phyloP scores from a whole-genome alignment of 2,888 invertebrate genomes.

The Sialis fuliginosa region DNA sequence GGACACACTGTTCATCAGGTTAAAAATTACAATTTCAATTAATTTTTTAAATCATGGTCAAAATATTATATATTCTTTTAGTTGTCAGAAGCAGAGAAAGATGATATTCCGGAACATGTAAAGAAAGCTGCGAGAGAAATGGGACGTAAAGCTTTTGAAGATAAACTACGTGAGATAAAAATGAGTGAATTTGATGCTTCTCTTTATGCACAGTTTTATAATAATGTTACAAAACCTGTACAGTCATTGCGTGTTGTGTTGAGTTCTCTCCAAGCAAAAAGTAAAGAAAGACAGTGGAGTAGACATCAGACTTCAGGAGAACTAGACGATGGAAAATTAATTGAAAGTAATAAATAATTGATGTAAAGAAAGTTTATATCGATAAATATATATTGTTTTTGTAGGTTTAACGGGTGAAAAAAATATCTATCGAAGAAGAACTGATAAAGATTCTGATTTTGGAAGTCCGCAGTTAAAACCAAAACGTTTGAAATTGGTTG shows the following conservation, averaged over 20 bases:
- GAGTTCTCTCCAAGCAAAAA: slow-evolving; percentile 77
- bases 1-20: slow-evolving; percentile 87
- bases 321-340: slow-evolving; percentile 83
- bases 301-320: slow-evolving; percentile 91
- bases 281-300: slow-evolving; percentile 86
- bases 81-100: slow-evolving; percentile 77
- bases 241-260: slow-evolving; percentile 72
- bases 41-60: neutral
- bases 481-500: slow-evolving; percentile 67
- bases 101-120: slow-evolving; percentile 76
- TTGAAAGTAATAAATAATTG: slow-evolving; percentile 48
- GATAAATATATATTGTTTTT: slow-evolving; percentile 3
- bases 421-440: slow-evolving; percentile 69
- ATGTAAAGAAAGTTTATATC: neutral
- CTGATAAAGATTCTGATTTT: slow-evolving; percentile 73
- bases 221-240: slow-evolving; percentile 65
- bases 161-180: slow-evolving; percentile 73
- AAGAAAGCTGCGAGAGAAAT: slow-evolving; percentile 82
- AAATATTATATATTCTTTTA: slow-evolving; percentile 15
- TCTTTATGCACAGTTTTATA: slow-evolving; percentile 66
- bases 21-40: slow-evolving; percentile 11
- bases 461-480: slow-evolving; percentile 78
- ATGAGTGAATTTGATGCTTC: slow-evolving; percentile 91
- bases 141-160: slow-evolving; percentile 75
- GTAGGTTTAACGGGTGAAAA: slow-evolving; percentile 75